Evolutionary conservation across 2,113 vertebrate genomes (phyloP), one percentile per base, ranked within the genome.

Genomic region (Triplophysa rosa): DNA sequence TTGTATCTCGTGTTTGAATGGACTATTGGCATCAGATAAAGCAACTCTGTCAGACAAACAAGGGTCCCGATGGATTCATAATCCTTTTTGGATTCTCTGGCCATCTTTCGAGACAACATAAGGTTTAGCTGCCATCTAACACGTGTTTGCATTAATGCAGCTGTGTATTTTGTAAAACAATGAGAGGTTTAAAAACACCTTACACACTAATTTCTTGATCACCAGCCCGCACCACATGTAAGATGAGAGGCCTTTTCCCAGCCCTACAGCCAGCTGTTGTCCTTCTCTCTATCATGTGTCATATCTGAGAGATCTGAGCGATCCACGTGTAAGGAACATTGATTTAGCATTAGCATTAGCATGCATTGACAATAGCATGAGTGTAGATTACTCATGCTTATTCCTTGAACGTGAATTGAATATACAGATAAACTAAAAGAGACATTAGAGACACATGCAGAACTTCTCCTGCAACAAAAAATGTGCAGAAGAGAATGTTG

Each of bases 211-310:
- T 83, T 81, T 82, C 75, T 72, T 63, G 61, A 9, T 49, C 73
- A 79, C 69, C 68, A 77, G 67, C 24, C 72, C 14, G 40, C 58
- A 72, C 56, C 64, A 47, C 62, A 33, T 85, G 84, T 79, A 84
- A 86, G 54, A 71, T 42, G 80, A 84, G 82, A 54, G 54, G 76
- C 54, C 49, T 77, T 74, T 78, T 80, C 58, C 63, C 23, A 68
- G 65, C 19, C 19, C 66, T 66, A 8, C 26, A 76, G 16, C 70
- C 79, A 72, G 81, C 82, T 84, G 80, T 77, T 84, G 61, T 19
- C 62, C 10, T 40, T 59, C 14, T 74, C 26, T 1, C 12, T 45
- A 47, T 74, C 40, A 74, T 42, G 9, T 62, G 24, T 26, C 42
- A 74, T 26, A 63, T 29, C 16, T 19, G 40, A 47, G 71, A 42